Base-by-base conservation (phyloP, 30 jellyfish, hydroid and myxozoan species). In the Sanderia malayensis region DNA sequence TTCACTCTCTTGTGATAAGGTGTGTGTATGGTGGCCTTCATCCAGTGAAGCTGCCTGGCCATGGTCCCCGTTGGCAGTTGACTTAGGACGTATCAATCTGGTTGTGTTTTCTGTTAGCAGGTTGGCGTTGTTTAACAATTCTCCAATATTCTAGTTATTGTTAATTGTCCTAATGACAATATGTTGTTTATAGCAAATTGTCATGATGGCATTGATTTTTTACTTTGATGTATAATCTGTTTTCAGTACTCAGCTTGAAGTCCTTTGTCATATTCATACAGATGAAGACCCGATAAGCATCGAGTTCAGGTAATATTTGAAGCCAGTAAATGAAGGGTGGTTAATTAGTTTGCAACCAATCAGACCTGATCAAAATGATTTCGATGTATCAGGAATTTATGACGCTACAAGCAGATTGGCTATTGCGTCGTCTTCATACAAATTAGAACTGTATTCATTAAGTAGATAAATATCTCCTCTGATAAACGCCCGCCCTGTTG, bases 1-100 rank as follows among this genome's bases (percentile, higher is more conserved):
- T 55, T 55, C 15, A 55, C 28, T 7, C 24, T 61, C 33, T 61
- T 61, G 60, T 37, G 52, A 37, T 37, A 27, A 85, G 96, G 81
- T 85, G 6, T 65, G 88, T 57, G 96, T 85, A 32, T 85, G 96
- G 96, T 85, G 96, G 96, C 76, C 86, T 0, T 57, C 84, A 1
- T 58, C 96, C 34, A 70, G 76, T 61, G 96, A 75, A 71, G 96
- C 85, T 23, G 93, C 92, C 0, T 85, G 96, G 96, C 96, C 96
- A 1, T 85, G 92, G 96, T 77, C 96, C 4, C 92, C 93, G 18
- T 24, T 79, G 27, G 82, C 85, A 29, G 49, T 81, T 22, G 92
- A 85, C 44, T 44, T 65, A 29, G 96, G 84, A 44, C 58, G 86
- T 41, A 81, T 83, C 44, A 85, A 85, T 33, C 45, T 85, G 0